Conservation (phyloP, 2,888 invertebrate genomes). For the Heliconius erato region DNA sequence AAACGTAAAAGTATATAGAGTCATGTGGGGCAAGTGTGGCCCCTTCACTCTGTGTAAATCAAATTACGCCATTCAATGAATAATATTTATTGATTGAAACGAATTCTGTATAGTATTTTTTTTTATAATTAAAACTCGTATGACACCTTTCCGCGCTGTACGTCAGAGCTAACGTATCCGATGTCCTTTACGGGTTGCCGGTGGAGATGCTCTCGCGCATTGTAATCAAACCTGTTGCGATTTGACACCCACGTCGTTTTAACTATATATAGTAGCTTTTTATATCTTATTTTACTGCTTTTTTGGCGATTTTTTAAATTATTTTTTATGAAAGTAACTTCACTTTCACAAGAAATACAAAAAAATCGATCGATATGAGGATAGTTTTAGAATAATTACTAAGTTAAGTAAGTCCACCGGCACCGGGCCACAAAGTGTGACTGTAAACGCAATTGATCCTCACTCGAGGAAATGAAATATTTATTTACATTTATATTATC, state of each 20-base stretch:
- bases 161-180: conserved; percentile 57
- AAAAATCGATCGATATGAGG: not conserved
- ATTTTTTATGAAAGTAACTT: not conserved
- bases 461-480: no score
- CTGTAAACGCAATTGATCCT: no score
- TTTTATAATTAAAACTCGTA: conserved; percentile 44
- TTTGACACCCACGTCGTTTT: conserved; percentile 53
- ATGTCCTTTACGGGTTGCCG: conserved; percentile 57
- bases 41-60: no score
- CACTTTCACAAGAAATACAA: no score
- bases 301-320: not conserved
- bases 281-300: conserved; percentile 39
- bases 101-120: not conserved
- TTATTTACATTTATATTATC: no score
- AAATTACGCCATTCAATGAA: no score
- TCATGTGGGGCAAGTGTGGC: no score
- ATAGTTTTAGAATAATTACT: not conserved
- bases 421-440: no score
- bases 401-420: not conserved
- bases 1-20: no score
- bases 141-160: conserved; percentile 52
- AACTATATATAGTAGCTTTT: conserved; percentile 38
- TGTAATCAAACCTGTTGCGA: conserved; percentile 55
- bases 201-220: conserved; percentile 52
- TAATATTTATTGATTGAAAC: no score